Evolutionary conservation across 2,113 vertebrate genomes (phyloP), one percentile per base, ranked within the genome.

Genomic region (Vulpes lagopus): DNA sequence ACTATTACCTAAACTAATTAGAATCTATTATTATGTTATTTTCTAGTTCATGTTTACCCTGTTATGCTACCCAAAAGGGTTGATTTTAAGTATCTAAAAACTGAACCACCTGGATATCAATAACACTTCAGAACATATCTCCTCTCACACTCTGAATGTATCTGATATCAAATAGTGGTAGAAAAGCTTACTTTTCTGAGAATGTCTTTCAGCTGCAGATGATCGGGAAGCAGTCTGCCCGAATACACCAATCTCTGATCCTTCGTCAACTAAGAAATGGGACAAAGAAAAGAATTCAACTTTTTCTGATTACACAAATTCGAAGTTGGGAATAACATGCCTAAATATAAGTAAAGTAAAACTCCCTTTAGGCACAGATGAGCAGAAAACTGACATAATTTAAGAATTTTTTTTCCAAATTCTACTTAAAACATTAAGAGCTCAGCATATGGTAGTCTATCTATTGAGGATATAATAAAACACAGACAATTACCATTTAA

Each of bases 191-290:
- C 99, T 99, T 99, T 99, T 99, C 99, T 99, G 94, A 99, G 99
- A 98, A 99, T 98, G 98, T 99, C 99, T 98, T 99, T 99, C 98
- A 99, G 99, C 98, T 99, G 99, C 96, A 99, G 99, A 96, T 99
- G 99, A 98, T 99, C 99, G 89, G 99, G 99, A 96, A 99, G 99
- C 97, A 99, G 99, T 98, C 98, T 99, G 97, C 99, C 99, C 74
- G 99, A 99, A 98, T 99, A 99, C 98, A 99, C 99, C 98, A 99
- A 99, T 86, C 99, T 99, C 98, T 99, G 99, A 98, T 99, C 99
- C 99, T 99, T 99, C 90, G 99, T 99, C 91, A 98, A 98, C 99
- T 99, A 96, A 97, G 97, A 98, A 96, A 99, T 97, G 97, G 96
- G 98, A 98, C 97, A 99, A 98, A 98, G 97, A 98, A 97, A 98